Evolutionary conservation across 2,113 vertebrate genomes (phyloP).

Genomic region (Felis chaus): DNA sequence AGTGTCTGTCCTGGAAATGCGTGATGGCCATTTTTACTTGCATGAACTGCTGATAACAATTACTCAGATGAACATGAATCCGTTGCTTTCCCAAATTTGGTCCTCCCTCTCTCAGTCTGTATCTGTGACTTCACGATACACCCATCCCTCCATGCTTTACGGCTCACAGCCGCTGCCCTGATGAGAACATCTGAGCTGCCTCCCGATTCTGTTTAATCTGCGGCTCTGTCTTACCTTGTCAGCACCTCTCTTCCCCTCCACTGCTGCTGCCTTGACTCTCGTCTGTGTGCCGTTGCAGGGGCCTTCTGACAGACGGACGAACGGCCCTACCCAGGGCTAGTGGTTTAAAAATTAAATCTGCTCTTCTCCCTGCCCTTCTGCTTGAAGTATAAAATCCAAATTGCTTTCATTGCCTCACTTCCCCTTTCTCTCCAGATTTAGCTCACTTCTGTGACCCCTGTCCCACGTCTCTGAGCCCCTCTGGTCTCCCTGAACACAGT

Average conservation of each 20-base stretch:
- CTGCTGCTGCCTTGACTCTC: neutral
- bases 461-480: neutral
- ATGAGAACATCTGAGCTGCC: neutral
- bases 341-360: neutral
- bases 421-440: neutral
- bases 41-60: neutral
- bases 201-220: neutral
- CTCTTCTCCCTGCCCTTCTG: neutral
- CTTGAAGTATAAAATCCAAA: neutral
- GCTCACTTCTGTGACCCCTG: neutral
- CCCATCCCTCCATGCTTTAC: neutral
- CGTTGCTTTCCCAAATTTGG: neutral
- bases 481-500: neutral
- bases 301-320: neutral
- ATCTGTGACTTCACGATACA: neutral
- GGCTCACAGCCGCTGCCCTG: neutral
- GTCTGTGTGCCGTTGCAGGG: too few relatives aligned
- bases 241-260: neutral
- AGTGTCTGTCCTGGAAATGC: neutral
- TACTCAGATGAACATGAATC: neutral
- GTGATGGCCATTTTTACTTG: neutral
- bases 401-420: neutral
- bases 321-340: neutral
- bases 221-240: neutral
- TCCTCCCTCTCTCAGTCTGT: neutral